phyloP scores from a whole-genome alignment of 2,888 invertebrate genomes.

The Panopea generosa region DNA sequence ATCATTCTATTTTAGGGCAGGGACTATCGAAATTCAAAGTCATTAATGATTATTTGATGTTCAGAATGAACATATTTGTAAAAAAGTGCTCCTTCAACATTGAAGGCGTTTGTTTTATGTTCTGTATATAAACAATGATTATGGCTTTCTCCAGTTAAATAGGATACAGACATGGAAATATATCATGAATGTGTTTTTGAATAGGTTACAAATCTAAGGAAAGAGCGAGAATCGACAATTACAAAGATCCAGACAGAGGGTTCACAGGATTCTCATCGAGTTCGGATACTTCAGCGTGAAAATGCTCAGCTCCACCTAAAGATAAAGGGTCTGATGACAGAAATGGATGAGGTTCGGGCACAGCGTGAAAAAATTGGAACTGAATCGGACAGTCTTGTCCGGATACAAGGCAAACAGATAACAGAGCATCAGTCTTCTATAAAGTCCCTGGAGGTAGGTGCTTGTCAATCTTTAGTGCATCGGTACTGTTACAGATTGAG shows the following conservation, averaged over 20 bases:
- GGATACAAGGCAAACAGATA: constrained; percentile 82
- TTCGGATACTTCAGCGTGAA: constrained; percentile 81
- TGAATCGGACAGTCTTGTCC: constrained; percentile 79
- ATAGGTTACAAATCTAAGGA: constrained; percentile 82
- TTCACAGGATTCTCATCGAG: constrained; percentile 77
- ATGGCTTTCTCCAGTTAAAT: no score
- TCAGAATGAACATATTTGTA: no score
- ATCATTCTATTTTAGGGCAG: no score
- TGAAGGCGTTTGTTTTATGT: no score
- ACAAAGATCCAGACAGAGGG: constrained; percentile 77
- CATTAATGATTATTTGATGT: no score
- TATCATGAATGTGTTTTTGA: no score
- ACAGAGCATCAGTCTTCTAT: constrained; percentile 79
- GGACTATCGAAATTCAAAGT: no score
- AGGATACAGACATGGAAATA: no score
- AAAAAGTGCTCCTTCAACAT: no score
- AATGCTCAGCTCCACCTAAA: constrained; percentile 83
- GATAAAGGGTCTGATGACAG: constrained; percentile 80
- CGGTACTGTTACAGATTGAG: no score
- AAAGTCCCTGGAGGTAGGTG: constrained; percentile 81
- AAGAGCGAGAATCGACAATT: constrained; percentile 81
- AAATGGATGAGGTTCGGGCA: constrained; percentile 83
- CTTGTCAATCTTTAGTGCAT: no score
- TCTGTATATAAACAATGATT: no score
- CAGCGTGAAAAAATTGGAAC: constrained; percentile 81